Base-by-base conservation (phyloP, 2,113 vertebrate genomes). In the Lophochroa leadbeateri region DNA sequence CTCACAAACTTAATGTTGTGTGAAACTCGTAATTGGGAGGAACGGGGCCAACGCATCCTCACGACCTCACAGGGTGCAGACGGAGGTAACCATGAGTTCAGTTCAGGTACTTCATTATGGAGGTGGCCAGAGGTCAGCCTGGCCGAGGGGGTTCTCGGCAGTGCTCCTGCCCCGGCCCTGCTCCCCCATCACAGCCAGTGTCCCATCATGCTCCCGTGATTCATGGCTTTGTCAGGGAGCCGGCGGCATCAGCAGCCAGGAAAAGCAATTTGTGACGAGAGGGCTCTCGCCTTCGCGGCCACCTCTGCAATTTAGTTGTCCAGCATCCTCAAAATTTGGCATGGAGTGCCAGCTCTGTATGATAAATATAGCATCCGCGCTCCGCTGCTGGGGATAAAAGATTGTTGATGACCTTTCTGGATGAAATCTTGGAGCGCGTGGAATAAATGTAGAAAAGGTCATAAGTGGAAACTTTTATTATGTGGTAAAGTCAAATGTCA, bases 401-500 rank as follows among this genome's bases (percentile, higher is more conserved):
- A 97, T 95, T 95, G 81, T 64, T 82, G 46, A 94, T 98, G 98
- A 98, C 98, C 98, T 98, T 98, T 98, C 97, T 90, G 98, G 97
- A 98, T 98, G 98, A 98, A 98, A 97, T 97, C 97, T 98, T 98
- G 98, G 97, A 97, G 97, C 90, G 94, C 47, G 95, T 97, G 96
- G 97, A 98, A 97, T 97, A 98, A 98, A 98, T 97, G 96, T 97
- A 98, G 97, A 98, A 93, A 98, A 98, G 98, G 98, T 98, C 98
- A 98, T 91, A 93, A 92, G 94, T 95, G 80, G 94, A 89, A 91
- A 74, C 85, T 87, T 96, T 80, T 95, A 63, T 91, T 76, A 53
- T 83, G 81, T 86, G 92, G 53, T 74, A 68, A 90, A 94, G 83
- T 86, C 92, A 74, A 97, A 96, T 98, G 97, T 98, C 97, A 96